Base-by-base conservation (phyloP, 1,140 invertebrate species). In the Trachelipus rathkii region DNA sequence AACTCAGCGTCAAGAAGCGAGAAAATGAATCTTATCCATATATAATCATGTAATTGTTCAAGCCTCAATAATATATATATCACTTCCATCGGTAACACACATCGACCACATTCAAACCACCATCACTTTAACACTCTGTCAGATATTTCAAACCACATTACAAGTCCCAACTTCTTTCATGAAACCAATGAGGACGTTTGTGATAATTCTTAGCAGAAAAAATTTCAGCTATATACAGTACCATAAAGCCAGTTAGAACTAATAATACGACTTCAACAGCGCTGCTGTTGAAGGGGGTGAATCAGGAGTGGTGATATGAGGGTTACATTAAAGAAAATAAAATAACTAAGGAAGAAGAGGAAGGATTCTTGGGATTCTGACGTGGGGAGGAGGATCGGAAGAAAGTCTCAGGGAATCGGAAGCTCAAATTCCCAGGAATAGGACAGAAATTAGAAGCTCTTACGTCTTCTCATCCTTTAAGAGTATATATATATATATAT, bases 371-470 rank as follows among this genome's bases (percentile, higher is more conserved):
- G 77, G 69, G 76, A 79, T 46, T 73, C 71, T 2, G 43, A 24
- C 0, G 67, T 45, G 13, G 71, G 4, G 73, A 74, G 13, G 46
- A 50, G 15, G 46, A 50, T 9, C 46, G 23, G 0, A 21, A 50
- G 79, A 33, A 24, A 23, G 50, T 71, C 73, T 15, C 21, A 44
- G 43, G 75, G 78, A 81, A 92, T 97, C 13, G 94, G 95, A 96
- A 96, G 85, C 84, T 97, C 8, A 92, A 95, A 83, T 88, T 97
- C 2, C 95, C 93, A 82, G 95, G 96, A 86, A 96, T 97, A 94
- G 88, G 93, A 44, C 92, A 94, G 81, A 90, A 95, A 78, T 83
- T 97, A 68, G 95, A 96, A 84, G 90, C 93, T 82, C 93, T 96
- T 0, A 96, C 93, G 0, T 82, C 81, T 21, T 78, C 78, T 53